phyloP scores from a whole-genome alignment of 2,797 vertebrate genomes.

The Phylloscopus collybita region DNA sequence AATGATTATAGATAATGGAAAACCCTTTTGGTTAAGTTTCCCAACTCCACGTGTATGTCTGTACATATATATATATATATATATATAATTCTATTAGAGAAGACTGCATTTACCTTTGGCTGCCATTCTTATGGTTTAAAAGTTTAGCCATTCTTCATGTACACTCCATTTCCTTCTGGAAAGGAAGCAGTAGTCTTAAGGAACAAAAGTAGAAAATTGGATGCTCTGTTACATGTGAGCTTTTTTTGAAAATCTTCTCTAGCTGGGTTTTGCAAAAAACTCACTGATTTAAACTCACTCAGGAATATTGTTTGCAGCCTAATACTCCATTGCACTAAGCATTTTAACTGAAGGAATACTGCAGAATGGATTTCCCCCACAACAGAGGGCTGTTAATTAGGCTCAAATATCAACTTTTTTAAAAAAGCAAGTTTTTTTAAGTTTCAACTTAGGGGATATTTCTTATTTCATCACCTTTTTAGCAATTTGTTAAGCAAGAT shows the following conservation, averaged over 20 bases:
- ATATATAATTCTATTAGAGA: background rate
- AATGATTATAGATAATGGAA: background rate
- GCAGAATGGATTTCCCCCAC: background rate
- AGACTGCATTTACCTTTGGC: background rate
- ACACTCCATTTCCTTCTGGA: background rate
- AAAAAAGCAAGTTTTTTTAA: background rate
- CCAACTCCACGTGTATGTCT: background rate
- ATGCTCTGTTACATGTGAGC: background rate
- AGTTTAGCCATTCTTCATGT: background rate
- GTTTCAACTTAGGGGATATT: background rate
- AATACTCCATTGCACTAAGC: background rate
- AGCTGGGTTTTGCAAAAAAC: background rate
- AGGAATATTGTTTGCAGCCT: background rate
- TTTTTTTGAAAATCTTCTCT: background rate
- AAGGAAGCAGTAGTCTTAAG: background rate
- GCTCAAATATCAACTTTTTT: background rate
- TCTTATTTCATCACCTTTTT: background rate
- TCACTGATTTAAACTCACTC: background rate
- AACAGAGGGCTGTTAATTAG: background rate
- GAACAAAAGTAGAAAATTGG: background rate
- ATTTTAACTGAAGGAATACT: background rate
- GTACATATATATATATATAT: no score
- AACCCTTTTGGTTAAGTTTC: background rate
- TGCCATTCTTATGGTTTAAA: background rate
- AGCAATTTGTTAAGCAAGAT: background rate